Percentiles rank a stretch among this genome's conserved stretches.
These are phyloP conservation scores for Parotia lawesii DNA, from an alignment of 2,113 vertebrate species.

Conservation along the genomic window DNA sequence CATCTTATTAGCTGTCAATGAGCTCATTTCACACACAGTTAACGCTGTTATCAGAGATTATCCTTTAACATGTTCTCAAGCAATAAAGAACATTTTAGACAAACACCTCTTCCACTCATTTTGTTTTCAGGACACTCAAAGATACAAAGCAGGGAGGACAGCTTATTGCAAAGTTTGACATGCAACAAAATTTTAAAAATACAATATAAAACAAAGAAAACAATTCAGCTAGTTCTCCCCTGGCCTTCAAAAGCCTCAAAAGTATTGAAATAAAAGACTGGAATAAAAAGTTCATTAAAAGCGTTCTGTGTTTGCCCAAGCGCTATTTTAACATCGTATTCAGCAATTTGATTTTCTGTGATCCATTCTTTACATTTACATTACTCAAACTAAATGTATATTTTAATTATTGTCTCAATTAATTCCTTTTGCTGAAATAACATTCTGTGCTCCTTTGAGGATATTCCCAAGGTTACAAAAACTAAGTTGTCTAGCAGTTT, in stretches of 20 bases:
- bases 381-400: not conserved
- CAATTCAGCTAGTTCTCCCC: not conserved
- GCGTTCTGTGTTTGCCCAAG: not conserved
- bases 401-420: constrained; percentile 14
- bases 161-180: not conserved
- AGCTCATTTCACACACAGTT: not conserved
- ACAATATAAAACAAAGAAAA: not conserved
- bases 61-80: not conserved
- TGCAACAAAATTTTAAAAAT: not conserved
- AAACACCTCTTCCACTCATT: not conserved
- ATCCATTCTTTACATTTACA: not conserved
- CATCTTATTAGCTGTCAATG: not conserved
- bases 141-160: not conserved
- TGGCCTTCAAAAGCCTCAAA: not conserved
- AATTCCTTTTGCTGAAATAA: not conserved
- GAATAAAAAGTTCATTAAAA: not conserved
- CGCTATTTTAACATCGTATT: not conserved
- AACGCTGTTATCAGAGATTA: not conserved
- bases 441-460: not conserved
- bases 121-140: not conserved
- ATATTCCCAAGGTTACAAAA: not conserved
- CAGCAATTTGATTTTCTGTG: not conserved
- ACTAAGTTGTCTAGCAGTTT: not conserved
- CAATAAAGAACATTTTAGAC: not conserved
- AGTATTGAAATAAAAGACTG: not conserved